These are phyloP conservation scores for Gnathonemus longibarbis DNA, from an alignment of 2,113 vertebrate genomes.

Conservation along the genomic window DNA sequence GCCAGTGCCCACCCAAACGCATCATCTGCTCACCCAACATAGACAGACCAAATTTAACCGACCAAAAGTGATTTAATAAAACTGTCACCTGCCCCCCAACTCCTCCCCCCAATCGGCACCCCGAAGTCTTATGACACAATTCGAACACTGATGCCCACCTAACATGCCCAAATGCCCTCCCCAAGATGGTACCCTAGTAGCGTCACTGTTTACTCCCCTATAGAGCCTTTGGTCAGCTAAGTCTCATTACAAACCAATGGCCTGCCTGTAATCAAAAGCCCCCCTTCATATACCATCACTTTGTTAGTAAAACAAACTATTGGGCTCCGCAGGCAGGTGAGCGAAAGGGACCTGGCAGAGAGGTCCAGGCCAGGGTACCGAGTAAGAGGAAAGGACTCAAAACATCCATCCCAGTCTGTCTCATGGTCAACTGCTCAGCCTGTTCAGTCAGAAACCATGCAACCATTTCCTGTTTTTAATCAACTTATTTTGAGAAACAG, in stretches of 20 bases:
- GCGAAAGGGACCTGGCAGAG: too few relatives aligned
- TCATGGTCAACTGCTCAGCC: not conserved
- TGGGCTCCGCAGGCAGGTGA: not conserved
- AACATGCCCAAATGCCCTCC: not conserved
- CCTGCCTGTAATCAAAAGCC: not conserved
- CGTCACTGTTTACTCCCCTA: not conserved
- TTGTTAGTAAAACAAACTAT: not conserved
- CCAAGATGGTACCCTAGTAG: not conserved
- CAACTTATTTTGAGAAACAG: not conserved
- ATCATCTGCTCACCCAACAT: not conserved
- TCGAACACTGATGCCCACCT: not conserved
- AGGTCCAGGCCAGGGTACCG: not conserved
- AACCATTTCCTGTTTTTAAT: constrained; percentile 12
- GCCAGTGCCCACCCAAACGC: not conserved
- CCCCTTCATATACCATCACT: not conserved
- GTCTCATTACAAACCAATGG: not conserved
- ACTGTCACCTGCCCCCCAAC: not conserved
- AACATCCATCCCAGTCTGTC: not conserved
- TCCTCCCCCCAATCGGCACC: not conserved
- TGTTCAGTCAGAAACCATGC: not conserved
- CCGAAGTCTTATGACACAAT: not conserved
- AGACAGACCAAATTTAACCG: not conserved
- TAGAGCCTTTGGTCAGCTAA: not conserved
- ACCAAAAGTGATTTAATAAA: not conserved
- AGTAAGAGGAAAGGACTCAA: too few relatives aligned